phyloP scores from a whole-genome alignment of 2,888 invertebrate genomes.

The Therioaphis trifolii region DNA sequence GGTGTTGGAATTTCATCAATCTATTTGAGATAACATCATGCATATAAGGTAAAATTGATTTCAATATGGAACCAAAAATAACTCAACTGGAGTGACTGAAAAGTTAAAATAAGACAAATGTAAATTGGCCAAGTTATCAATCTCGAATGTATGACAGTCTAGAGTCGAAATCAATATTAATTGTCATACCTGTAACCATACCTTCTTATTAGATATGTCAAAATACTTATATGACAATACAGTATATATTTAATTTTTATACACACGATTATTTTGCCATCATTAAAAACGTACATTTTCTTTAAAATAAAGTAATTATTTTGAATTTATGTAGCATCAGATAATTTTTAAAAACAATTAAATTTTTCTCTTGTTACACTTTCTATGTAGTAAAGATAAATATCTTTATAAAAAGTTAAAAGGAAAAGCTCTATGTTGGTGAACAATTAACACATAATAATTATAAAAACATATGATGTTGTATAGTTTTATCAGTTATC shows the following conservation, averaged over 20 bases:
- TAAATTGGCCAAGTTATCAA: constrained; percentile 41
- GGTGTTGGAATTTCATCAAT: no score
- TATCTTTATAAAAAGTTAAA: no score
- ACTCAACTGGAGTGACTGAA: not conserved
- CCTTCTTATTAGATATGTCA: constrained; percentile 19
- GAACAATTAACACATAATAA: no score
- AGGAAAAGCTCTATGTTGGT: no score
- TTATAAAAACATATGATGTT: no score
- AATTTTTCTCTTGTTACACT: not conserved
- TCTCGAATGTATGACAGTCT: constrained; percentile 21
- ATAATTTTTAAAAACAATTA: not conserved
- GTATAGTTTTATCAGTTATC: no score
- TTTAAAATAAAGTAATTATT: constrained; percentile 9
- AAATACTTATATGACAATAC: constrained; percentile 18
- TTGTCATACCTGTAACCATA: not conserved
- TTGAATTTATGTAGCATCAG: not conserved
- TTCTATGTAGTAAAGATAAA: no score
- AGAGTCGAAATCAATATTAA: constrained; percentile 38
- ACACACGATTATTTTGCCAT: not conserved
- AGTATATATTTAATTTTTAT: constrained; percentile 15
- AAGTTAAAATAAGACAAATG: constrained; percentile 47
- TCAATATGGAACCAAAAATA: not conserved
- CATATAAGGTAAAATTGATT: constrained; percentile 22
- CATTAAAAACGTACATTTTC: not conserved
- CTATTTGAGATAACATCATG: not conserved